Conservation (phyloP, 2,113 vertebrate genomes). For the Salminus brasiliensis region DNA sequence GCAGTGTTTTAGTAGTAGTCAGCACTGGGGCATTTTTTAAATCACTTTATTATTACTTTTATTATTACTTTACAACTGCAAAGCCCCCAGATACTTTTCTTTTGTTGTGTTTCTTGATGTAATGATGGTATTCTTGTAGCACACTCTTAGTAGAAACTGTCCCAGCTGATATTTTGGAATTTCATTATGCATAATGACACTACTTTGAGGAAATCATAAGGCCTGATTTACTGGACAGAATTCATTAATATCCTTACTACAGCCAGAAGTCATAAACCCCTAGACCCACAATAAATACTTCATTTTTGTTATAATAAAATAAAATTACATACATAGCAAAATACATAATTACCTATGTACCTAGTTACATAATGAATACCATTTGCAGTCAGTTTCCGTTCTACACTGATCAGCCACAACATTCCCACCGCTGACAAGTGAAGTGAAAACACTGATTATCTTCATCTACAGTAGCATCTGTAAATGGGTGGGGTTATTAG, state of each 20-base stretch:
- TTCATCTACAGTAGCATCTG: no score
- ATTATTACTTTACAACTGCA: neutral
- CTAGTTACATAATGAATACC: no score
- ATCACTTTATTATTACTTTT: neutral
- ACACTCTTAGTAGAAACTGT: neutral
- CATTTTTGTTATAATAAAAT: neutral
- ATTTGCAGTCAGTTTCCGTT: no score
- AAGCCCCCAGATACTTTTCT: neutral
- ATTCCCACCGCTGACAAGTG: no score
- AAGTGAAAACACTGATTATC: no score
- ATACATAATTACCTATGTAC: no score
- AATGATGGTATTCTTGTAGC: neutral
- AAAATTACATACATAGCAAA: neutral
- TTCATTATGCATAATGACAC: neutral
- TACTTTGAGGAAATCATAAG: neutral
- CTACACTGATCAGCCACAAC: no score
- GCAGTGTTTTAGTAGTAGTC: neutral
- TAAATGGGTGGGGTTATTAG: no score
- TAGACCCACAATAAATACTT: neutral
- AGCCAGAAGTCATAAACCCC: neutral
- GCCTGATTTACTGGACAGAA: no score
- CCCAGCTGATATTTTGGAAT: neutral
- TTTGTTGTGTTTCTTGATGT: neutral
- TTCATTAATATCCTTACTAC: neutral
- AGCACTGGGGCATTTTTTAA: neutral